Evolutionary conservation across 1,140 invertebrate species (phyloP).

Genomic region (Caenorhabditis tropicalis): DNA sequence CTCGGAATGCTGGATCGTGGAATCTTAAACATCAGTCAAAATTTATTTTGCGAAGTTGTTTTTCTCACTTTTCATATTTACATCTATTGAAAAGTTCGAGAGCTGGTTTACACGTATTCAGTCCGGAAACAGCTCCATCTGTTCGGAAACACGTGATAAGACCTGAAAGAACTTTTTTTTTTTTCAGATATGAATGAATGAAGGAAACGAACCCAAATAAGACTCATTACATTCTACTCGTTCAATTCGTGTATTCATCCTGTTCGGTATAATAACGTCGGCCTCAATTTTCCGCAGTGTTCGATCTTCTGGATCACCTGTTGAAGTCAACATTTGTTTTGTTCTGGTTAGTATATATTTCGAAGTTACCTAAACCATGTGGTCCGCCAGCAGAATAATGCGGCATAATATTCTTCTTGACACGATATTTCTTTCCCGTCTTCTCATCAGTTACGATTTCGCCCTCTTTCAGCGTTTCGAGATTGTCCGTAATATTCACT

Average conservation of each 20-base stretch:
- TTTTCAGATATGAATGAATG: background rate
- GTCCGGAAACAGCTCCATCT: constrained; percentile 59
- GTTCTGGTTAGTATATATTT: background rate
- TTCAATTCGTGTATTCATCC: constrained; percentile 65
- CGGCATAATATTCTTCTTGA: constrained; percentile 64
- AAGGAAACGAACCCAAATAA: constrained; percentile 58
- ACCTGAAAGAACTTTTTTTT: constrained; percentile 36
- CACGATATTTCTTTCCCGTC: constrained; percentile 66
- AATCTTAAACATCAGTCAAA: constrained; percentile 61
- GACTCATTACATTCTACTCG: constrained; percentile 55
- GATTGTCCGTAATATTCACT: constrained; percentile 56
- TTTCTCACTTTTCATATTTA: constrained; percentile 61
- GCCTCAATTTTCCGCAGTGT: constrained; percentile 64
- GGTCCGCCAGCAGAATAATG: constrained; percentile 59
- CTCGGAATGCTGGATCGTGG: constrained; percentile 64
- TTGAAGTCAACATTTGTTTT: background rate
- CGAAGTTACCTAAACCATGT: constrained; percentile 58
- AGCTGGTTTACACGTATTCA: constrained; percentile 59
- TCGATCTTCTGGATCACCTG: constrained; percentile 67
- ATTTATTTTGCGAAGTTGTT: background rate
- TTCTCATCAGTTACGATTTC: constrained; percentile 62
- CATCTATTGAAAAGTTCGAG: constrained; percentile 63
- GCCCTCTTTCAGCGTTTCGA: constrained; percentile 62
- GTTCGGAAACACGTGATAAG: constrained; percentile 60
- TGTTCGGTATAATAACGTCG: constrained; percentile 67